Conservation (phyloP, 2,888 invertebrate species). For the Ichneumoninae sp. region DNA sequence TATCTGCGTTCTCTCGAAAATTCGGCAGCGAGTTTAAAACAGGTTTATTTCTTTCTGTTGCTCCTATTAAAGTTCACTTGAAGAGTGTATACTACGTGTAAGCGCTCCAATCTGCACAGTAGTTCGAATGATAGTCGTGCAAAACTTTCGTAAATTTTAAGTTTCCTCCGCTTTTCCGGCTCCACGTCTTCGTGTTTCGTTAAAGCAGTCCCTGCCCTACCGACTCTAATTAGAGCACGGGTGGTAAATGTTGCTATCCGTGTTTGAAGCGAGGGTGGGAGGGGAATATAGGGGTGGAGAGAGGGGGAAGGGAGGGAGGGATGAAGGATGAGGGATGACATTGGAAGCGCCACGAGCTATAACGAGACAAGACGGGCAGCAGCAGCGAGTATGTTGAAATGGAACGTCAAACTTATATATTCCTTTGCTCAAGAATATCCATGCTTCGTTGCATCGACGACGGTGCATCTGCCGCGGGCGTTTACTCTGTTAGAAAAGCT, state of each 20-base stretch:
- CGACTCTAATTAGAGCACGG: conserved; percentile 50
- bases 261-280: conserved; percentile 14
- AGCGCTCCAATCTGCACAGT: too few species aligned
- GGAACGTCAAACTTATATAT: conserved; percentile 12
- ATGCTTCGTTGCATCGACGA: conserved; percentile 45
- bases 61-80: too few species aligned
- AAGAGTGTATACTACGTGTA: too few species aligned
- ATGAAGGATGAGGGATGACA: conserved; percentile 8
- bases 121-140: background rate
- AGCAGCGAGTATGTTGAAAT: conserved; percentile 30
- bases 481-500: conserved; percentile 28
- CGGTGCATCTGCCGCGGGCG: conserved; percentile 10
- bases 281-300: too few species aligned
- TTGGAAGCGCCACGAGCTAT: conserved; percentile 24
- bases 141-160: conserved; percentile 49
- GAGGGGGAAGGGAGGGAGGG: too few species aligned
- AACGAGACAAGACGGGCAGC: conserved; percentile 27
- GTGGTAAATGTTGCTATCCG: conserved; percentile 36
- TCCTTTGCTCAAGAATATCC: background rate
- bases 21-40: background rate
- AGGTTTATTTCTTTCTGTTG: background rate
- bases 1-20: background rate
- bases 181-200: conserved; percentile 14
- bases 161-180: background rate
- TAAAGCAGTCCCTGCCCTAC: conserved; percentile 37